These are phyloP conservation scores for Drosophila equinoxialis DNA, from an alignment of 1,140 invertebrate species.

Conservation along the genomic window DNA sequence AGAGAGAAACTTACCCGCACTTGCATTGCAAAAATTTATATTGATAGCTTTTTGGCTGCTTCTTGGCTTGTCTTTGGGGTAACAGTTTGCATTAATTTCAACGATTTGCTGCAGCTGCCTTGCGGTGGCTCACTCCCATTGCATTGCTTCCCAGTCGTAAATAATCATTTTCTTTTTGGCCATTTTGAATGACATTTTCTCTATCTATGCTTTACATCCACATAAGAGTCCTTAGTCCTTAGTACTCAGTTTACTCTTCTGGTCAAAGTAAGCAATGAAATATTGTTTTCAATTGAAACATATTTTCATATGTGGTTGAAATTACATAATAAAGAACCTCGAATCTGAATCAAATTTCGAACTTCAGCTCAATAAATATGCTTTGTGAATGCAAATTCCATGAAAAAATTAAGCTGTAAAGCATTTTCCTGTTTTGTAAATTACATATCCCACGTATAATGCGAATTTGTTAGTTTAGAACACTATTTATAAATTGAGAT, in stretches of 20 bases:
- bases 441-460: too few relatives aligned
- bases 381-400: too few relatives aligned
- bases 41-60: conserved; percentile 41
- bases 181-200: conserved; percentile 25
- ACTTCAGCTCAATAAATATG: too few relatives aligned
- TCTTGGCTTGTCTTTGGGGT: conserved; percentile 42
- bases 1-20: neutral
- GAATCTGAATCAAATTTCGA: neutral
- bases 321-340: neutral
- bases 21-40: conserved; percentile 59
- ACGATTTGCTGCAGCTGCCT: conserved; percentile 19
- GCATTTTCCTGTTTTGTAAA: too few relatives aligned
- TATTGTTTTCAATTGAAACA: conserved; percentile 1
- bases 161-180: conserved; percentile 11
- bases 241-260: neutral
- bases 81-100: conserved; percentile 60
- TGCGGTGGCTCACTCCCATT: conserved; percentile 1
- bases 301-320: neutral
- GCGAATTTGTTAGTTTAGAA: too few relatives aligned
- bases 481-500: too few relatives aligned
- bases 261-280: neutral
- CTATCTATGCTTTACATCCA: too few relatives aligned
- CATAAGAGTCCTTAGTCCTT: neutral
- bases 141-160: conserved; percentile 9
- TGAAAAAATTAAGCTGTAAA: too few relatives aligned